These are phyloP conservation scores for Lepidurus couesii DNA, from an alignment of 1,140 invertebrate species.

Conservation along the genomic window DNA sequence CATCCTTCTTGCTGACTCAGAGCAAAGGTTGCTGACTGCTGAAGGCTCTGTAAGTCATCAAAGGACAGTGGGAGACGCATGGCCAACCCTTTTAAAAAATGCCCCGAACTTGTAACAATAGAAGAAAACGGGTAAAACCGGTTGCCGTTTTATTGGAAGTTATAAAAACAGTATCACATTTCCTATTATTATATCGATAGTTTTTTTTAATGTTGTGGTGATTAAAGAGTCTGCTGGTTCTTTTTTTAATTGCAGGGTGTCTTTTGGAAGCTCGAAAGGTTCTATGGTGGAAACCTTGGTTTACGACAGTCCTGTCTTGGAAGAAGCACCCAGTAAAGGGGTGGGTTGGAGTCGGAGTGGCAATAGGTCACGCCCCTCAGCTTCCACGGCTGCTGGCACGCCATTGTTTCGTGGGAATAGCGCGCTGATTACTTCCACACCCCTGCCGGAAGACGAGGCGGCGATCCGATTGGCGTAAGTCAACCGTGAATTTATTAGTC, in stretches of 20 bases:
- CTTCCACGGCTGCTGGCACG: neutral
- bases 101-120: too few species aligned
- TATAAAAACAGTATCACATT: neutral
- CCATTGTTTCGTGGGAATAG: neutral
- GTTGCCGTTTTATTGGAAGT: too few species aligned
- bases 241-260: constrained; percentile 62
- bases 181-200: neutral
- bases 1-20: too few species aligned
- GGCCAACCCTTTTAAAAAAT: too few species aligned
- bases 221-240: constrained; percentile 26
- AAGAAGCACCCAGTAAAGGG: constrained; percentile 54
- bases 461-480: constrained; percentile 6
- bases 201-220: neutral
- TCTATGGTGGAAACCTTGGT: constrained; percentile 91
- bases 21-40: too few species aligned
- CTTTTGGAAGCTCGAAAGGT: constrained; percentile 85
- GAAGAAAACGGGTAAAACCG: too few species aligned
- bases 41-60: too few species aligned
- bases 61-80: too few species aligned
- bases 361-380: neutral
- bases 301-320: constrained; percentile 70
- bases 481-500: neutral
- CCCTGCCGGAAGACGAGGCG: constrained; percentile 12
- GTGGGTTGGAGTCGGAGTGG: neutral
- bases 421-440: neutral